Percentiles rank a stretch among this genome's conserved stretches.
These are phyloP conservation scores for Halichondria panicea DNA, from an alignment of 37 sponge, comb jelly and placozoan species.

Conservation along the genomic window DNA sequence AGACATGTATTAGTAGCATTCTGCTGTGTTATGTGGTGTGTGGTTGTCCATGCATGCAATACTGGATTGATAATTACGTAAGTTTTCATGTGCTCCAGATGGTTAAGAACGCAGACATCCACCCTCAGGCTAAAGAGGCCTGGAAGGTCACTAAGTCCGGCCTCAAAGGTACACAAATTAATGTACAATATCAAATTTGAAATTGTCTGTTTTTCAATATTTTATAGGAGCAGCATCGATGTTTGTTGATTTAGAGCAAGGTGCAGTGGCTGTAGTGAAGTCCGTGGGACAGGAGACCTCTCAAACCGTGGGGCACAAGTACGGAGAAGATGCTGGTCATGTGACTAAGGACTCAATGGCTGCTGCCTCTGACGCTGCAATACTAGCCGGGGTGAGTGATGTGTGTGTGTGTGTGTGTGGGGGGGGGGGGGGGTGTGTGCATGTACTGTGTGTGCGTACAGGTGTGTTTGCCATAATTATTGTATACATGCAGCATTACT, in stretches of 20 bases:
- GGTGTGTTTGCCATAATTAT: too few relatives aligned
- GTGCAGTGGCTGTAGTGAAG: slow-evolving; percentile 38
- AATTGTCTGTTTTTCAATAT: not conserved
- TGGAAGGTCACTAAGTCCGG: slow-evolving; percentile 78
- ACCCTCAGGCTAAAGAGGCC: slow-evolving; percentile 71
- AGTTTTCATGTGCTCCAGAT: not conserved
- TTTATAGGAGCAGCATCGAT: slow-evolving; percentile 56
- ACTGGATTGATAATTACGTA: not conserved
- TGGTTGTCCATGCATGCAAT: not conserved
- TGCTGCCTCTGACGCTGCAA: slow-evolving; percentile 40
- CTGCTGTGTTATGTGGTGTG: not conserved
- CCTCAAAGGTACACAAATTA: slow-evolving; percentile 55
- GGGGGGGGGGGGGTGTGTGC: too few relatives aligned
- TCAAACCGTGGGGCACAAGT: slow-evolving; percentile 77
- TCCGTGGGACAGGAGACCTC: slow-evolving; percentile 39
- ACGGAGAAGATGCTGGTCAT: slow-evolving; percentile 55
- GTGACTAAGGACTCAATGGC: slow-evolving; percentile 49
- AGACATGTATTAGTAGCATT: not conserved
- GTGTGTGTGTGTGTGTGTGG: not conserved
- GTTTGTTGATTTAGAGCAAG: slow-evolving; percentile 40
- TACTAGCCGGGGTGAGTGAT: slow-evolving; percentile 27
- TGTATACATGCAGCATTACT: too few relatives aligned
- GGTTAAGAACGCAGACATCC: slow-evolving; percentile 41
- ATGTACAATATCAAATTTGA: too few relatives aligned
- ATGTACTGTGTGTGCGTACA: not conserved